Conservation (phyloP, 2,888 invertebrate species). For the Euclidia mi region DNA sequence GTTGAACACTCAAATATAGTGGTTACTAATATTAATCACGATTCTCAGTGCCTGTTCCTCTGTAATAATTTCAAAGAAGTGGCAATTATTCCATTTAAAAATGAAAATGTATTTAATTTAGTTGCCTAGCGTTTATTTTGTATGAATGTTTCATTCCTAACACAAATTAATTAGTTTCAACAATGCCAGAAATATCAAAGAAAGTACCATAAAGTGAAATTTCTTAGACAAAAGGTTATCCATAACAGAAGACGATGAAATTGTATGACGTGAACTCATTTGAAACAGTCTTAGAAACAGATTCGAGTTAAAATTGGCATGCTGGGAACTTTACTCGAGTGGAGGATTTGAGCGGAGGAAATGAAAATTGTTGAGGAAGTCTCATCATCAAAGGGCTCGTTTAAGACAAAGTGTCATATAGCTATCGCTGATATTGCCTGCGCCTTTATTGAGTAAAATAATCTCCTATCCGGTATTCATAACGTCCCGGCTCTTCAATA, state of each 20-base stretch:
- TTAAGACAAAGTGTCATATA: conserved; percentile 73
- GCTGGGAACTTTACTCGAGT: conserved; percentile 67
- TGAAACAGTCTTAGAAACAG: conserved; percentile 59
- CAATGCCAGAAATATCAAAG: background rate
- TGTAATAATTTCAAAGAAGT: too few relatives aligned
- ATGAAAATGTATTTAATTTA: too few relatives aligned
- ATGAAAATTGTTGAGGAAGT: conserved; percentile 84
- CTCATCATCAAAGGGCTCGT: conserved; percentile 73
- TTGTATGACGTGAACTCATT: conserved; percentile 63
- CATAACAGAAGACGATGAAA: conserved; percentile 53
- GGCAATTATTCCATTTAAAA: too few relatives aligned
- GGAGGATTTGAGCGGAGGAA: conserved; percentile 74
- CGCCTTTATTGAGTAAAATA: conserved; percentile 41
- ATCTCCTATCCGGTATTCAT: conserved; percentile 32
- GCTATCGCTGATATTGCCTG: conserved; percentile 65
- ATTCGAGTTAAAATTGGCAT: conserved; percentile 75
- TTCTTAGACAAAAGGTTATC: conserved; percentile 33
- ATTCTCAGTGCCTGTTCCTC: background rate
- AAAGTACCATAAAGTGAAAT: conserved; percentile 14
- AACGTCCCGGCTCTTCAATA: conserved; percentile 1
- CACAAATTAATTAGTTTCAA: conserved; percentile 21
- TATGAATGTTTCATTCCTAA: too few relatives aligned
- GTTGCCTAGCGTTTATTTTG: too few relatives aligned
- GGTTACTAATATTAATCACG: conserved; percentile 32
- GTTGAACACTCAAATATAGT: conserved; percentile 46